A percentile compares a stretch with the other conserved stretches of the same genome.
Evolutionary conservation across 2,888 invertebrate species (phyloP).

Genomic region (Rhagonycha fulva): DNA sequence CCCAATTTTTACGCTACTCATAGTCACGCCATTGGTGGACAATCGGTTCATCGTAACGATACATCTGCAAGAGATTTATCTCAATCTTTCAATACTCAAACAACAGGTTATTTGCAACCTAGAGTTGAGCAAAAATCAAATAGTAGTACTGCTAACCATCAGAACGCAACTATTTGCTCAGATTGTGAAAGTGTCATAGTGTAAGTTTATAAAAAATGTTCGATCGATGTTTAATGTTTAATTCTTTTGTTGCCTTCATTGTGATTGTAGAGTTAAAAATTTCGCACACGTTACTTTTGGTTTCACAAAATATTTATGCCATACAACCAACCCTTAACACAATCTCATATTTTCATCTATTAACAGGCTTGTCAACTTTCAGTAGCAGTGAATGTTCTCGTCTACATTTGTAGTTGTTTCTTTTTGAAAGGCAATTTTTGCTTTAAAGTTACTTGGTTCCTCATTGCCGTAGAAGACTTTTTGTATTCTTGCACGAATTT

Average conservation of each 20-base stretch:
- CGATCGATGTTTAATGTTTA: slow-evolving; percentile 31
- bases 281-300: background rate
- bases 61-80: slow-evolving; percentile 57
- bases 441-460: background rate
- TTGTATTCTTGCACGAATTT: background rate
- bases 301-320: background rate
- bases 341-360: background rate
- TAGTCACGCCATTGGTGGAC: slow-evolving; percentile 75
- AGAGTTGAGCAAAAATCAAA: slow-evolving; percentile 46
- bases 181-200: slow-evolving; percentile 87
- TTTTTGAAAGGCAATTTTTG: background rate
- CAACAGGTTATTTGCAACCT: slow-evolving; percentile 39
- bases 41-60: slow-evolving; percentile 61
- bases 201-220: slow-evolving; percentile 66
- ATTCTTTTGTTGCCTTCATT: slow-evolving; percentile 4
- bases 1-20: slow-evolving; percentile 74
- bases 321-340: background rate
- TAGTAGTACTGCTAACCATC: slow-evolving; percentile 54
- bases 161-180: slow-evolving; percentile 71
- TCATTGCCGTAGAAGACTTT: background rate
- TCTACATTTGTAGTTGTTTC: background rate
- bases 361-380: background rate
- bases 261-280: background rate
- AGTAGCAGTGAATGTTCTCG: background rate
- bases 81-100: slow-evolving; percentile 36